These are phyloP conservation scores for Opisthocomus hoazin DNA, from an alignment of 2,113 vertebrate genomes.

Conservation along the genomic window DNA sequence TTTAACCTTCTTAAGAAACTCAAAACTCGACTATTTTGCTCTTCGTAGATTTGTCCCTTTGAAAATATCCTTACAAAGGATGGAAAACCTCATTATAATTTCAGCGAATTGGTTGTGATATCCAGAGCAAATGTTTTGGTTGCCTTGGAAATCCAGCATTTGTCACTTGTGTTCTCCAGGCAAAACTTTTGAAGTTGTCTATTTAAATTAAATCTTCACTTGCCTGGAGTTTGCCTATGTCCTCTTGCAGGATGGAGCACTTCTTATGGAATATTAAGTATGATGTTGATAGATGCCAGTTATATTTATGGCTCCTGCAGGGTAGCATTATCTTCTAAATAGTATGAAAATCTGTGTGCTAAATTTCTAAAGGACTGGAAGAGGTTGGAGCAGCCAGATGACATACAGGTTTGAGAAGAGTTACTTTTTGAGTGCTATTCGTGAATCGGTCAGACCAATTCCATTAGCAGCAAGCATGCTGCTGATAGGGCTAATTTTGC, in stretches of 20 bases:
- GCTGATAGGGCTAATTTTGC: neutral
- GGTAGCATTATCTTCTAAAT: neutral
- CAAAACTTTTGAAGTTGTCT: conserved; percentile 28
- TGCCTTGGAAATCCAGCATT: conserved; percentile 8
- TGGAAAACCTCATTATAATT: neutral
- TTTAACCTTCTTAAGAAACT: neutral
- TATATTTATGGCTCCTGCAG: neutral
- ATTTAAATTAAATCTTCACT: conserved; percentile 3
- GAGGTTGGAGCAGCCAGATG: neutral
- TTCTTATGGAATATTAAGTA: neutral
- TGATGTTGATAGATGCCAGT: conserved; percentile 10
- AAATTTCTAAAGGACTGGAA: neutral
- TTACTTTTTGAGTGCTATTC: neutral
- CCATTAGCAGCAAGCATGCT: neutral
- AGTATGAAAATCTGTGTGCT: neutral
- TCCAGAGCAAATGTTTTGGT: neutral
- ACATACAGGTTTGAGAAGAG: neutral
- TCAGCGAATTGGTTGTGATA: neutral
- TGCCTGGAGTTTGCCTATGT: neutral
- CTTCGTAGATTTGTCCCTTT: neutral
- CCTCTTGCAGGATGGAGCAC: neutral
- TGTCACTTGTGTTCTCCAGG: neutral
- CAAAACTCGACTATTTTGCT: neutral
- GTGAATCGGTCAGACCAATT: neutral
- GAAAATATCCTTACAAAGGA: neutral